Percentiles rank a stretch among this genome's conserved stretches.
Conservation (phyloP, 2,797 vertebrate genomes). For the Chiloscyllium punctatum region DNA sequence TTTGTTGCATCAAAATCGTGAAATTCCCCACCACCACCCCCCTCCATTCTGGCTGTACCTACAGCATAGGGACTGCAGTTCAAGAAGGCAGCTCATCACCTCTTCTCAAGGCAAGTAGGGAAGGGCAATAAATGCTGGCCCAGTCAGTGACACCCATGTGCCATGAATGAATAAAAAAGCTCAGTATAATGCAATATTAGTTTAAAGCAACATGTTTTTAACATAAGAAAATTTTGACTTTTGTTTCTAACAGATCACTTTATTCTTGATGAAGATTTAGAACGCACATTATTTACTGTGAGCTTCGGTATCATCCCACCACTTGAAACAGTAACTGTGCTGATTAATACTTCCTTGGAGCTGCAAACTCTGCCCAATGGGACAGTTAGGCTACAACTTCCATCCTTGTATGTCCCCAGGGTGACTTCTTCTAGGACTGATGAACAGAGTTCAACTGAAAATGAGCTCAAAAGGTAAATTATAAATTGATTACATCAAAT, state of each 20-base stretch:
- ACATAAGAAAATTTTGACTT: too few relatives aligned
- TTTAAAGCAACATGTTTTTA: background rate
- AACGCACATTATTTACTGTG: constrained; percentile 80
- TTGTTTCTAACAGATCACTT: constrained; percentile 61
- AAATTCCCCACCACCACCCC: too few relatives aligned
- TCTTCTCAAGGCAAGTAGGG: too few relatives aligned
- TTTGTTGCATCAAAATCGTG: too few relatives aligned
- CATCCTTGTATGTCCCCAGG: constrained; percentile 74
- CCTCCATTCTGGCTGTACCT: too few relatives aligned
- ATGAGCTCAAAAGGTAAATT: constrained; percentile 68
- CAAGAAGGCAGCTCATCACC: too few relatives aligned
- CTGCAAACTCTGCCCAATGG: constrained; percentile 78
- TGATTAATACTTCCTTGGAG: constrained; percentile 91
- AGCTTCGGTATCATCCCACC: constrained; percentile 80
- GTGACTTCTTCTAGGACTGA: constrained; percentile 72
- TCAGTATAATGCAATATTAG: background rate
- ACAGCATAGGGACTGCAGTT: too few relatives aligned
- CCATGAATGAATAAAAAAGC: too few relatives aligned
- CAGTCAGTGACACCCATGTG: too few relatives aligned
- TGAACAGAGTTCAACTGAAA: constrained; percentile 58
- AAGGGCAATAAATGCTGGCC: too few relatives aligned
- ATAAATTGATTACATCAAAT: background rate
- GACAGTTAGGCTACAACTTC: constrained; percentile 76
- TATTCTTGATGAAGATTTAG: constrained; percentile 83
- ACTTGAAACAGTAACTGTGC: constrained; percentile 77